Conservation (phyloP, 2,797 vertebrate genomes). For the Crotalus adamanteus region DNA sequence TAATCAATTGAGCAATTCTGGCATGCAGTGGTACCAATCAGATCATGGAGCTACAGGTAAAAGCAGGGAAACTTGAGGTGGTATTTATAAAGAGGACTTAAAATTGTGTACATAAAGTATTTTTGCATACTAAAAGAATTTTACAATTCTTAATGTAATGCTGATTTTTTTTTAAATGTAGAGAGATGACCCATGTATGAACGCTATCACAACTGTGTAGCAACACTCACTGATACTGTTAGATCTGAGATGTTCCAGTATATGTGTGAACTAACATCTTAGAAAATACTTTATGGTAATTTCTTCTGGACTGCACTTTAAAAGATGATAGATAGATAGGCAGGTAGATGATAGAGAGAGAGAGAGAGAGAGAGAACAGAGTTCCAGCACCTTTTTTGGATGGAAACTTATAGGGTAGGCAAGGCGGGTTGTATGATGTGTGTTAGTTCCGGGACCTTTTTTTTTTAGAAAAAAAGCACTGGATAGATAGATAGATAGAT, state of each 20-base stretch:
- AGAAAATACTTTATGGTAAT: neutral
- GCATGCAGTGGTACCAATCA: neutral
- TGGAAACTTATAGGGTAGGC: too few species aligned
- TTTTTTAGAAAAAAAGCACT: too few species aligned
- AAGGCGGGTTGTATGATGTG: too few species aligned
- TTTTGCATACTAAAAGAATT: neutral
- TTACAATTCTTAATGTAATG: neutral
- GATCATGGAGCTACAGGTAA: neutral
- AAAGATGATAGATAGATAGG: neutral
- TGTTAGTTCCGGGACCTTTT: too few species aligned
- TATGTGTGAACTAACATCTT: neutral
- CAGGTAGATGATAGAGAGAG: too few species aligned
- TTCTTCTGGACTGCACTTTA: neutral
- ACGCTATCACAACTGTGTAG: neutral
- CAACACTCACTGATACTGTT: neutral
- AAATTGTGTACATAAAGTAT: neutral
- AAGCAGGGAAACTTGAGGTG: neutral
- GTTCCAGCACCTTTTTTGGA: too few species aligned
- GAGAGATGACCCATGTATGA: neutral
- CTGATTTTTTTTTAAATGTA: neutral
- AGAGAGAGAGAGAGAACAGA: too few species aligned
- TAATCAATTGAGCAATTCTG: neutral
- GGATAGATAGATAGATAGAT: too few species aligned
- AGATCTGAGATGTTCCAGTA: neutral
- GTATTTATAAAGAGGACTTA: neutral